Conservation (phyloP, 2,888 invertebrate species). For the Drosophila fulvimacula region DNA sequence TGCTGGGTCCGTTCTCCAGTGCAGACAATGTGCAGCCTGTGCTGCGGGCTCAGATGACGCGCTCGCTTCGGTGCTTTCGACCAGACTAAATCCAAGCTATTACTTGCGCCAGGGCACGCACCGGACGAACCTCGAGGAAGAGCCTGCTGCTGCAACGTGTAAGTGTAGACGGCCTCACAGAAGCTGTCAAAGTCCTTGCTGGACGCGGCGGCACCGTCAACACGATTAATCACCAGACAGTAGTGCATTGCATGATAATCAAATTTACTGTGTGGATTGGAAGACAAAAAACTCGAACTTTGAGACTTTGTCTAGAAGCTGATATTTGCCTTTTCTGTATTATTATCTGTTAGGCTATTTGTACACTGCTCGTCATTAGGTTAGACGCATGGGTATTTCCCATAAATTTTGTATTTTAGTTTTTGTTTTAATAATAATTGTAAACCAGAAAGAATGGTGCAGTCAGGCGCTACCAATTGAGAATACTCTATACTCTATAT, state of each 20-base stretch:
- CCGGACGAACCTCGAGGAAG: conserved; percentile 14
- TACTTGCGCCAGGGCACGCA: conserved; percentile 51
- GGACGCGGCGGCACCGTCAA: conserved; percentile 42
- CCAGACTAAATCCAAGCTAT: conserved; percentile 79
- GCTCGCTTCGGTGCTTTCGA: conserved; percentile 76
- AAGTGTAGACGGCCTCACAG: conserved; percentile 61
- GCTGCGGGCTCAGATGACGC: conserved; percentile 70
- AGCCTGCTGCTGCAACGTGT: conserved; percentile 52
- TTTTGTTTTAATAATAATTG: too few relatives aligned
- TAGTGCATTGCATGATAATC: conserved; percentile 85
- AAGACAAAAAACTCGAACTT: not conserved
- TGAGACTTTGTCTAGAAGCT: not conserved
- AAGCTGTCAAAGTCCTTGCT: conserved; percentile 56
- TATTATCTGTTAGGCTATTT: not conserved
- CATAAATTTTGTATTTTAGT: too few relatives aligned
- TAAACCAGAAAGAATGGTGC: too few relatives aligned
- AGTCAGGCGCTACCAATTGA: too few relatives aligned
- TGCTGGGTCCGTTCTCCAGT: conserved; percentile 83
- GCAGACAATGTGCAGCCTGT: conserved; percentile 80
- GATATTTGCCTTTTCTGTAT: not conserved
- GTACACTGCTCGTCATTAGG: too few relatives aligned
- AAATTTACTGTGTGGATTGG: conserved; percentile 74
- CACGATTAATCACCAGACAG: conserved; percentile 81
- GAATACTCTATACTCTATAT: too few relatives aligned
- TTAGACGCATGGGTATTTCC: too few relatives aligned